These are phyloP conservation scores for Cyprinella venusta DNA, from an alignment of 2,797 vertebrate species.

Conservation along the genomic window DNA sequence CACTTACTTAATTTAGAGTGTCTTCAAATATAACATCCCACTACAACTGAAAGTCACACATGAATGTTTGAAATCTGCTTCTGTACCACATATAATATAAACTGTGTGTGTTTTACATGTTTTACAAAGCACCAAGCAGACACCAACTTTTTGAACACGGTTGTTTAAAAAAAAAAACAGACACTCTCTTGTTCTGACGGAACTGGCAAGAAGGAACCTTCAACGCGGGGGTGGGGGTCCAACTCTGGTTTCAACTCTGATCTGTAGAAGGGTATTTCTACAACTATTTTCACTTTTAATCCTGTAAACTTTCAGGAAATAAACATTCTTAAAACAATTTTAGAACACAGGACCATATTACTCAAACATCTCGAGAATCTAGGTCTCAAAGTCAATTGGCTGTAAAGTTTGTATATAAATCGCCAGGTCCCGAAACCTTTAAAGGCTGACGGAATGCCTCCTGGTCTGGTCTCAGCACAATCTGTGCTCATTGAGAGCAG, in stretches of 20 bases:
- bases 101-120: background rate
- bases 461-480: too few species aligned
- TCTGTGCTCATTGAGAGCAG: too few species aligned
- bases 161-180: background rate
- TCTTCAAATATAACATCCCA: background rate
- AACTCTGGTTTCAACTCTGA: too few species aligned
- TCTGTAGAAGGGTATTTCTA: background rate
- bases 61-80: conserved; percentile 12
- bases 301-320: background rate
- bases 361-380: too few species aligned
- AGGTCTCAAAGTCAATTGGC: too few species aligned
- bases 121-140: conserved; percentile 10
- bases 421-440: too few species aligned
- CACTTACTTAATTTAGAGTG: background rate
- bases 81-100: conserved; percentile 1
- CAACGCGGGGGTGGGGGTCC: too few species aligned
- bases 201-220: background rate
- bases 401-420: too few species aligned
- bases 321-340: background rate
- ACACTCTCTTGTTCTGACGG: background rate
- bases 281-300: background rate
- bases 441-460: too few species aligned
- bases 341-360: too few species aligned
- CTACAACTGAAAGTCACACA: background rate
- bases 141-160: background rate